These are phyloP conservation scores for Leptinotarsa lineolata DNA, from an alignment of 1,140 invertebrate species.

Conservation along the genomic window DNA sequence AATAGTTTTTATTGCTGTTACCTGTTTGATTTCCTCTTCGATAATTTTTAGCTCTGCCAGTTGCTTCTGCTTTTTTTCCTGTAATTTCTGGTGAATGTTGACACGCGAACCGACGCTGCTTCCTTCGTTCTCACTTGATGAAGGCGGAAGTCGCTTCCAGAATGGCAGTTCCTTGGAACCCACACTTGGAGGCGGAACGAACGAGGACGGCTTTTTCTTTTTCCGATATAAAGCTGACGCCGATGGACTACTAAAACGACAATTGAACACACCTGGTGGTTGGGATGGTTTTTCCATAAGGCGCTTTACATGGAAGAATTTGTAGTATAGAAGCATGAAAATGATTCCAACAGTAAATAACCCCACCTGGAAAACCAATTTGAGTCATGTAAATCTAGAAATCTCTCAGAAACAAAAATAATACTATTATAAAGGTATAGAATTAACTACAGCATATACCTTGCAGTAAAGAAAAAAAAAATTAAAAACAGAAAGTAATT, in stretches of 20 bases:
- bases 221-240: constrained; percentile 66
- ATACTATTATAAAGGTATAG: too few species aligned
- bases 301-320: constrained; percentile 72
- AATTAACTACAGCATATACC: too few species aligned
- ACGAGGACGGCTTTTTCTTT: constrained; percentile 87
- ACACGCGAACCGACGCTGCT: constrained; percentile 73
- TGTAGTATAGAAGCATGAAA: constrained; percentile 86
- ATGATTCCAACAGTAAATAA: constrained; percentile 77
- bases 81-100: constrained; percentile 84
- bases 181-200: constrained; percentile 75
- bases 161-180: constrained; percentile 68
- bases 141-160: constrained; percentile 76
- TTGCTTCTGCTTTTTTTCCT: constrained; percentile 88
- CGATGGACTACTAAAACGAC: constrained; percentile 75
- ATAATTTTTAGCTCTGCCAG: constrained; percentile 78
- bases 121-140: constrained; percentile 71
- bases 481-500: too few species aligned
- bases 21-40: constrained; percentile 83
- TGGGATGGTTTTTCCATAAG: constrained; percentile 60
- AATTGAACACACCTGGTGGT: constrained; percentile 87
- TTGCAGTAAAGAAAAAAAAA: too few species aligned
- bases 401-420: too few species aligned
- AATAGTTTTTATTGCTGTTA: constrained; percentile 61
- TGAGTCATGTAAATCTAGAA: neutral
- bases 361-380: constrained; percentile 22